A percentile compares a stretch with the other conserved stretches of the same genome.
These are phyloP conservation scores for Nemoura dubitans DNA, from an alignment of 2,888 invertebrate species.

Conservation along the genomic window DNA sequence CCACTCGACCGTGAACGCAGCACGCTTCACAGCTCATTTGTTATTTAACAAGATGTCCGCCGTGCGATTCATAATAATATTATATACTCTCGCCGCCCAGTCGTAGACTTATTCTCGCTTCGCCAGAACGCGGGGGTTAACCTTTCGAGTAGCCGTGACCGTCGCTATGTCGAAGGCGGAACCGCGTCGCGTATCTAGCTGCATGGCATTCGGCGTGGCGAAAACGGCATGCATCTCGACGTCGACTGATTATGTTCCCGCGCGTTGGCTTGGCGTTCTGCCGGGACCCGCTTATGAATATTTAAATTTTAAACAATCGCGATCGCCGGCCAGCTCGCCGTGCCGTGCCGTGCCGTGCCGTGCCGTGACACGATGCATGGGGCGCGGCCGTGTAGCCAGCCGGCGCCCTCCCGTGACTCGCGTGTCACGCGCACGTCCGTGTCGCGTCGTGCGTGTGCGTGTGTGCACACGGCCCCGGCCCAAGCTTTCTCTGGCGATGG, in stretches of 20 bases:
- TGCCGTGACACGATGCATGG: neutral
- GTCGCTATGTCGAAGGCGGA: neutral
- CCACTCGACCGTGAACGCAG: neutral
- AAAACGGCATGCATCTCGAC: no score
- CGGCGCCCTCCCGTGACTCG: no score
- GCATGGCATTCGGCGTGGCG: neutral
- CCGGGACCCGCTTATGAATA: neutral
- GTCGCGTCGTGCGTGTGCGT: no score
- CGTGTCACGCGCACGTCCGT: no score
- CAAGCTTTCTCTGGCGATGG: neutral
- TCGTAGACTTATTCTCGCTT: neutral
- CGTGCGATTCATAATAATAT: neutral
- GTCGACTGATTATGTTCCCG: neutral
- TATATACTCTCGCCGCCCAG: neutral
- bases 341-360: no score
- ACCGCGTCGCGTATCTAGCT: neutral
- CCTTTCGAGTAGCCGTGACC: neutral
- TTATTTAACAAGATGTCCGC: neutral
- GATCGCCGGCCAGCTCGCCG: no score
- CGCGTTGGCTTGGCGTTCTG: neutral
- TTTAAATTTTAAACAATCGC: neutral
- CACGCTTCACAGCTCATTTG: constrained; percentile 12
- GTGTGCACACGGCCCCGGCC: no score
- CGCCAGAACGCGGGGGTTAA: no score
- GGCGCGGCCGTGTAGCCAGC: neutral